Percentiles rank a stretch among this genome's conserved stretches.
These are phyloP conservation scores for Paracanthobrama guichenoti DNA, from an alignment of 2,113 vertebrate species.

Conservation along the genomic window DNA sequence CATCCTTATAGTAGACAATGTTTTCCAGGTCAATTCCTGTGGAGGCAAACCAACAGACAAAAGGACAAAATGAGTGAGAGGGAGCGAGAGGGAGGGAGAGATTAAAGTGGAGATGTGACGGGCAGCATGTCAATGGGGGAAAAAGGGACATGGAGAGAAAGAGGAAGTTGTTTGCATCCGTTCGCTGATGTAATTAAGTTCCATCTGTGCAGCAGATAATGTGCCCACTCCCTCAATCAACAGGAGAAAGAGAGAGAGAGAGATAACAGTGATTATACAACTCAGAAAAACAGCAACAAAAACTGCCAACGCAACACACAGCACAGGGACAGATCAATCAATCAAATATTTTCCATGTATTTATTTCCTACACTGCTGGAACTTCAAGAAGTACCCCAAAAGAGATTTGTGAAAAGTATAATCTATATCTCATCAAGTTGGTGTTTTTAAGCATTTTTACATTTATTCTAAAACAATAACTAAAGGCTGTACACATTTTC, in stretches of 20 bases:
- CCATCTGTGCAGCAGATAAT: conserved; percentile 20
- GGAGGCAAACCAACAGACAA: conserved; percentile 55
- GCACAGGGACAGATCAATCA: neutral
- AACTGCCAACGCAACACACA: conserved; percentile 61
- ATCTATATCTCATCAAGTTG: no score
- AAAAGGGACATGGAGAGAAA: neutral
- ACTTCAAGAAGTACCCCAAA: neutral
- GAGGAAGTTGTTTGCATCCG: conserved; percentile 35
- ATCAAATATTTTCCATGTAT: neutral
- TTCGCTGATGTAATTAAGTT: conserved; percentile 30
- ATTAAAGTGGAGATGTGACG: neutral
- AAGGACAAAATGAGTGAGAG: neutral
- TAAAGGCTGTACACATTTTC: no score
- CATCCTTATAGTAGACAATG: conserved; percentile 99
- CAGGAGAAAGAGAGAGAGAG: conserved; percentile 9
- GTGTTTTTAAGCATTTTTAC: no score
- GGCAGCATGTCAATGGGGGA: neutral
- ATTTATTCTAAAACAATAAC: no score
- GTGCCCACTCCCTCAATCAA: conserved; percentile 7
- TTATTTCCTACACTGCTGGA: neutral
- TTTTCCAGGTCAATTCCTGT: conserved; percentile 98
- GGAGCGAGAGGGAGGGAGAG: neutral
- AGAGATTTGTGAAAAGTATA: neutral
- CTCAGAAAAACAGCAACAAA: conserved; percentile 59
- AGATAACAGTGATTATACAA: conserved; percentile 61